Conservation (phyloP, 2,113 vertebrate species). For the Thunnus thynnus region DNA sequence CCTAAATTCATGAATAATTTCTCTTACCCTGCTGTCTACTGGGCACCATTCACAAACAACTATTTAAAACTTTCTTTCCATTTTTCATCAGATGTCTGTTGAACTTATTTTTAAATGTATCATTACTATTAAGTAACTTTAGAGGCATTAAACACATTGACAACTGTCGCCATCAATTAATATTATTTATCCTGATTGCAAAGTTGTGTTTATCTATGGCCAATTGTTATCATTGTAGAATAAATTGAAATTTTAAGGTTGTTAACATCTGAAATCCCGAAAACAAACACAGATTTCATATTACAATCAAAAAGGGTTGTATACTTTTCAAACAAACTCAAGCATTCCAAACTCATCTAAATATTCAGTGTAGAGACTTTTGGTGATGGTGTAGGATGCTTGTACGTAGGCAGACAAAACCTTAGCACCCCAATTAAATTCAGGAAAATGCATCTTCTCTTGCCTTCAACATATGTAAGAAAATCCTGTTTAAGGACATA, state of each 20-base stretch:
- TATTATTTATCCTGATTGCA: no score
- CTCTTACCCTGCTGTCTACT: no score
- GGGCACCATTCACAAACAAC: neutral
- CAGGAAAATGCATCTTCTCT: slow-evolving; percentile 11
- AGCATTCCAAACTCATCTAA: neutral
- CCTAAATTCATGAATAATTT: slow-evolving; percentile 2
- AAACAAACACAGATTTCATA: no score
- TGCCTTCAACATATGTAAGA: neutral
- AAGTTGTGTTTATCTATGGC: no score
- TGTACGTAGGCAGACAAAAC: neutral
- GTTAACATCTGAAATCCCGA: no score
- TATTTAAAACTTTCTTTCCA: neutral
- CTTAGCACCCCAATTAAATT: slow-evolving; percentile 4
- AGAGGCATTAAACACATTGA: no score
- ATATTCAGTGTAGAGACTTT: neutral
- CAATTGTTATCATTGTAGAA: no score
- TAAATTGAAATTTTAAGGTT: no score
- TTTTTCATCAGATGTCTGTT: neutral
- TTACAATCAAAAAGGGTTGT: neutral
- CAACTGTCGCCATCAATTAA: no score
- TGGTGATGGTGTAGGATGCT: neutral
- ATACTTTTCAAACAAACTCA: neutral
- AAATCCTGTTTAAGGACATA: neutral
- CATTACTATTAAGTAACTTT: no score
- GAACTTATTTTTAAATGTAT: no score